Base-by-base conservation (phyloP, 2,888 invertebrate genomes). In the Axea sp. region DNA sequence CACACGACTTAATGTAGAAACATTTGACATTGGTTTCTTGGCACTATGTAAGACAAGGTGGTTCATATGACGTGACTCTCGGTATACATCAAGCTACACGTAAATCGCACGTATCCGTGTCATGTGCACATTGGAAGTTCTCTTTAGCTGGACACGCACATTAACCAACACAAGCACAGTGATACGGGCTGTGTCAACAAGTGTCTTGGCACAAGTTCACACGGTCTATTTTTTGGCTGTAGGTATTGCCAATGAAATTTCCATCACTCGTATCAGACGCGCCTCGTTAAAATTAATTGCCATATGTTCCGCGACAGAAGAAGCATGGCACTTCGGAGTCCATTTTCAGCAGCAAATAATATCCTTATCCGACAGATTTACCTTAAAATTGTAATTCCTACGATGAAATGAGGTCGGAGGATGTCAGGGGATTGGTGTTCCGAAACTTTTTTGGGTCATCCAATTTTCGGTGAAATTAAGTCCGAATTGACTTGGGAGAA, bases 141-240 rank as follows among this genome's bases (percentile, higher is more conserved):
- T 33, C 49, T 59, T 51, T 31, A 26, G n/a, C 49, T 41, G 57
- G 65, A 69, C 73, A 69, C 75, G 75, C 73, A 69, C 60, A 67
- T 71, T 51, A 33, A 31, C 43, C 39, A 43, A 65, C 51, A 47
- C 53, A 28, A 65, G 60, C 60, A 39, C 15, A 30, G 12, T 31
- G 37, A 76, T 65, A 49, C 59, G 69, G 39, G 62, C 59, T 71
- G 76, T 76, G 73, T 76, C 76, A 73, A 76, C 76, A 76, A 76
- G 76, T 76, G 76, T 71, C 73, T 73, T 76, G 76, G 76, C 76
- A 76, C 71, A 57, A 71, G 59, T 67, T 73, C 71, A 49, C 73
- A 53, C 51, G 57, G 28, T 62, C 62, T 26, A 64, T 68, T 75
- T 73, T 75, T 75, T 12, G 33, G 35, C 62, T 17, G 45, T 45